Evolutionary conservation across 37 sponge, comb jelly and placozoan genomes (phyloP).

Genomic region (Chondrosia reniformis): DNA sequence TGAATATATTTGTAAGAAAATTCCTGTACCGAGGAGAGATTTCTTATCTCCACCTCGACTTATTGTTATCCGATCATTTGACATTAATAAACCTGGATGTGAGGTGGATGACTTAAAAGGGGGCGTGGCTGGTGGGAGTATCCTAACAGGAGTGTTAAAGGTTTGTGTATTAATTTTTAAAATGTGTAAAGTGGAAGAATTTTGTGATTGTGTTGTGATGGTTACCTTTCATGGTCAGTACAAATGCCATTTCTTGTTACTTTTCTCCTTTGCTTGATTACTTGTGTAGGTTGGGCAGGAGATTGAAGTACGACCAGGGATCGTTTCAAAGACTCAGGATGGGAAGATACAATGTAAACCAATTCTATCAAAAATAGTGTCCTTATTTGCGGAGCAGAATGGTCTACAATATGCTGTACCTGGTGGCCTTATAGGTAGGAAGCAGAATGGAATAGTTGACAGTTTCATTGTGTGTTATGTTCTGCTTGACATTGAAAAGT

Average conservation of each 20-base stretch:
- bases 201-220: background rate
- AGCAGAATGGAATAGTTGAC: background rate
- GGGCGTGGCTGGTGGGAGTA: conserved; percentile 98
- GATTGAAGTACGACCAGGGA: conserved; percentile 96
- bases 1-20: conserved; percentile 91
- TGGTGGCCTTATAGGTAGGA: conserved; percentile 89
- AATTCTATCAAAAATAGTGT: conserved; percentile 73
- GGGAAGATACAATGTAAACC: conserved; percentile 85
- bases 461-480: no score
- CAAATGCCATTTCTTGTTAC: background rate
- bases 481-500: no score
- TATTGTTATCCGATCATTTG: conserved; percentile 96
- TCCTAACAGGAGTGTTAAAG: conserved; percentile 88
- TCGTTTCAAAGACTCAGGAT: conserved; percentile 81
- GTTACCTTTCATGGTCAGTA: background rate
- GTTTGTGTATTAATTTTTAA: conserved; percentile 25
- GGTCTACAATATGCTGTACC: conserved; percentile 97
- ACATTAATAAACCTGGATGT: conserved; percentile 94
- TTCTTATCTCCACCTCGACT: conserved; percentile 90
- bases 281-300: conserved; percentile 80
- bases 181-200: background rate
- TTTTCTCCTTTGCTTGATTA: background rate
- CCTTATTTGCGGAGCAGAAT: conserved; percentile 90
- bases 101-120: conserved; percentile 97
- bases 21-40: conserved; percentile 90